A percentile compares a stretch with the other conserved stretches of the same genome.
Evolutionary conservation across 2,797 vertebrate species (phyloP).

Genomic region (Poeciliopsis paucimaculata): DNA sequence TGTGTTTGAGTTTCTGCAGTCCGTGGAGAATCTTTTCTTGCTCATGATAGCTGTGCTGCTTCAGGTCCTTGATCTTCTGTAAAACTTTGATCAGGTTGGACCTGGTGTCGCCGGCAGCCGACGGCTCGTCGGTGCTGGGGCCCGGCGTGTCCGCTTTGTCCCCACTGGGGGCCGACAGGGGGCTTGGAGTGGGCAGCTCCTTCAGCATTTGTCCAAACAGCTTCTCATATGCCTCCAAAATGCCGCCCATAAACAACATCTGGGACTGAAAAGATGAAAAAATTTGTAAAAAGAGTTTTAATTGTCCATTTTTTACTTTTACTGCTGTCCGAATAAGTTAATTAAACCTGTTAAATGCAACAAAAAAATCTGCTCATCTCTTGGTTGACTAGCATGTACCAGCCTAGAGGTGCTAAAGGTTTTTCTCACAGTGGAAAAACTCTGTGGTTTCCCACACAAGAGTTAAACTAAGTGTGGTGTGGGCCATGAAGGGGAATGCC

Average conservation of each 20-base stretch:
- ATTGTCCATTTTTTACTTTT: neutral
- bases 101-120: accelerated
- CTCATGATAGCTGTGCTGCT: slow-evolving; percentile 1
- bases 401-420: neutral
- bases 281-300: neutral
- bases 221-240: slow-evolving; percentile 59
- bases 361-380: neutral
- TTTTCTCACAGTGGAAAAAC: slow-evolving; percentile 39
- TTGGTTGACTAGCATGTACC: neutral
- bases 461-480: slow-evolving; percentile 14
- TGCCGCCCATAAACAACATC: slow-evolving; percentile 31
- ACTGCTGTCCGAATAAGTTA: neutral
- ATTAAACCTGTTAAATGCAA: neutral
- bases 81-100: slow-evolving; percentile 35
- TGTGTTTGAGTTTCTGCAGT: slow-evolving; percentile 21
- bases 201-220: slow-evolving; percentile 55
- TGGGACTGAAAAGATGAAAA: slow-evolving; percentile 38
- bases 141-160: accelerated
- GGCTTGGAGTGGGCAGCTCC: slow-evolving; percentile 29
- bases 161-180: neutral
- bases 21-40: slow-evolving; percentile 32
- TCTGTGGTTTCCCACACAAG: slow-evolving; percentile 38
- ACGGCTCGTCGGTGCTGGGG: accelerated
- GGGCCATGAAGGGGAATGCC: slow-evolving; percentile 39
- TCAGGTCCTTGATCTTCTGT: slow-evolving; percentile 29